These are phyloP conservation scores for Drosophila baimaii DNA, from an alignment of 1,140 invertebrate species.

Conservation along the genomic window DNA sequence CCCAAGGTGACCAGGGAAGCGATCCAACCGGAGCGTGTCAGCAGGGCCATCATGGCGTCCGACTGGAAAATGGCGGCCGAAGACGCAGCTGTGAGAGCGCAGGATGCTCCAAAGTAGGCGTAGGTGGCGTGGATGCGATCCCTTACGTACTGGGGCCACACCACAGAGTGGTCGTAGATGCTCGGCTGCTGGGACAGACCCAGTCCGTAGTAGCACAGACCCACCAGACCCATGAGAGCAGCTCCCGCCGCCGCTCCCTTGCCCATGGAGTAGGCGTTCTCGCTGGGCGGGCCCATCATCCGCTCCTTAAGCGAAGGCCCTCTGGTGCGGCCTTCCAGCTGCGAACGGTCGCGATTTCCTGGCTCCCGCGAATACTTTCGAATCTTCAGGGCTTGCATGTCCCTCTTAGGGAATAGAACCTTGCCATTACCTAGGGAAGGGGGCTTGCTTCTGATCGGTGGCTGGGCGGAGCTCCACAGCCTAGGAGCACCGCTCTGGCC, in stretches of 20 bases:
- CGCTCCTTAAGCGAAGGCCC: slow-evolving; percentile 70
- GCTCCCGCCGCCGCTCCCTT: slow-evolving; percentile 94
- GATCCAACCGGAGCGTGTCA: slow-evolving; percentile 90
- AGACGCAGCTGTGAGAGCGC: slow-evolving; percentile 92
- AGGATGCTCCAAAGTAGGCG: slow-evolving; percentile 95
- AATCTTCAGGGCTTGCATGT: slow-evolving; percentile 3
- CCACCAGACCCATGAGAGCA: slow-evolving; percentile 93
- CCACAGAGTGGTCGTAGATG: slow-evolving; percentile 92
- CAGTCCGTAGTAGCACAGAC: slow-evolving; percentile 97
- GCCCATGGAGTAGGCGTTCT: slow-evolving; percentile 91
- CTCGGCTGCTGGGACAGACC: slow-evolving; percentile 92
- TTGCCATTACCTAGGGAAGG: not conserved
- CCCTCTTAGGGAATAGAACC: slow-evolving; percentile 5
- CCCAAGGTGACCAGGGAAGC: slow-evolving; percentile 90
- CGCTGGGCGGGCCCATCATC: slow-evolving; percentile 75
- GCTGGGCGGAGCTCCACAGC: slow-evolving; percentile 39
- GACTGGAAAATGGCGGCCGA: slow-evolving; percentile 92
- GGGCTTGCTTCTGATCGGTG: not conserved
- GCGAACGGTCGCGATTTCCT: slow-evolving; percentile 38
- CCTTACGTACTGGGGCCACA: slow-evolving; percentile 97
- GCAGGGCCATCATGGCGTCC: slow-evolving; percentile 90
- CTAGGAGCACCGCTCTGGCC: slow-evolving; percentile 9
- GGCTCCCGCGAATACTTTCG: slow-evolving; percentile 60
- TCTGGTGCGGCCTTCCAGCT: slow-evolving; percentile 44
- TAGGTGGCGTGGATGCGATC: slow-evolving; percentile 96